These are phyloP conservation scores for Philereme vetulata DNA, from an alignment of 2,888 invertebrate genomes.

Conservation along the genomic window DNA sequence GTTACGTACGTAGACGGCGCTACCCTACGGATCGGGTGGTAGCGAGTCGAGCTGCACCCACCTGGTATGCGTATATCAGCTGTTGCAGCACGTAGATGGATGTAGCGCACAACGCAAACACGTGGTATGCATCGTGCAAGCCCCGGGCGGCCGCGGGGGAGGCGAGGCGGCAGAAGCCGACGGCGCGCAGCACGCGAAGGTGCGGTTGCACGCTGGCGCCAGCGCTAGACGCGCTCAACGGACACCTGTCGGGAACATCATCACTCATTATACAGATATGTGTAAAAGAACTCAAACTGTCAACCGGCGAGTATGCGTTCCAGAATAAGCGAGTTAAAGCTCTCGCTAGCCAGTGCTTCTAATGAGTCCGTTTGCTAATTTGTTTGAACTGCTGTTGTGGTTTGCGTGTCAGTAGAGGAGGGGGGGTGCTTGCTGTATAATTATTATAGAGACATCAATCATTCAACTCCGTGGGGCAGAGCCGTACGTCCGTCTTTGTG, in stretches of 20 bases:
- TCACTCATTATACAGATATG: too few species aligned
- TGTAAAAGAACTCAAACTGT: too few species aligned
- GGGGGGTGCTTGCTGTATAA: background rate
- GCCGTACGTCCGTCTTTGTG: background rate
- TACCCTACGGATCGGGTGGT: background rate
- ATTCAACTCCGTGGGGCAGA: background rate
- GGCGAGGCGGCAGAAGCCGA: slow-evolving; percentile 44
- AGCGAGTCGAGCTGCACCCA: slow-evolving; percentile 4
- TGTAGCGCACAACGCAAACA: slow-evolving; percentile 48
- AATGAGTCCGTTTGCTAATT: background rate
- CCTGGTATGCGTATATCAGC: slow-evolving; percentile 58
- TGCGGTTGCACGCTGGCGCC: slow-evolving; percentile 47
- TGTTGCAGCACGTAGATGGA: slow-evolving; percentile 56
- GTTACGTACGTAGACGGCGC: background rate
- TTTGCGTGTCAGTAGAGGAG: background rate
- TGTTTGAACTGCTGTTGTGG: background rate
- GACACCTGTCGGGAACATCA: background rate
- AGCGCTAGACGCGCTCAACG: slow-evolving; percentile 21
- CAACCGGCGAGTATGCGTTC: too few species aligned
- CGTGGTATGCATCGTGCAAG: slow-evolving; percentile 44
- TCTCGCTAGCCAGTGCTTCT: background rate
- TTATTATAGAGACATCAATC: background rate
- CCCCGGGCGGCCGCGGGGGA: slow-evolving; percentile 8
- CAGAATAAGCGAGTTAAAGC: too few species aligned
- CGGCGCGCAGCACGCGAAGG: slow-evolving; percentile 45